phyloP scores from a whole-genome alignment of 2,797 vertebrate genomes.

The Micropoecilia bifurca region DNA sequence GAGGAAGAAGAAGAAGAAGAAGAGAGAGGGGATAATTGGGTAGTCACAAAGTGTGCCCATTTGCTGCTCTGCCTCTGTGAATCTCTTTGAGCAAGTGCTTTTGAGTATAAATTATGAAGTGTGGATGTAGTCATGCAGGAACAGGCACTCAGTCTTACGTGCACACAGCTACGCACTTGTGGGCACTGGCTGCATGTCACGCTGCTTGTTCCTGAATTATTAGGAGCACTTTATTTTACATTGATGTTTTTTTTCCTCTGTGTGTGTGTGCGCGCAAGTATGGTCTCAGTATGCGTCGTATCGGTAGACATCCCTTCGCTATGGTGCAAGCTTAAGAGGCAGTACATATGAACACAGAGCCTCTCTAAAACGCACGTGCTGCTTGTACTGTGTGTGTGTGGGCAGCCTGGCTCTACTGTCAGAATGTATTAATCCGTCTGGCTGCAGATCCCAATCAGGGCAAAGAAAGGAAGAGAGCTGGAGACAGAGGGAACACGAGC shows the following conservation, averaged over 20 bases:
- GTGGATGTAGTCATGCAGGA: constrained; percentile 65
- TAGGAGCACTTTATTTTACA: constrained; percentile 53
- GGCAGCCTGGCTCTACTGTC: constrained; percentile 80
- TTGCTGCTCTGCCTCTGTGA: constrained; percentile 66
- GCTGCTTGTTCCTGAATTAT: constrained; percentile 38
- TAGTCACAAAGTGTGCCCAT: constrained; percentile 69
- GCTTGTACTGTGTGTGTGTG: constrained; percentile 52
- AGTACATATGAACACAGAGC: constrained; percentile 70
- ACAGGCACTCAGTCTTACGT: constrained; percentile 18
- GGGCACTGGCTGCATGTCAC: constrained; percentile 30
- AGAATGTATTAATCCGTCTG: constrained; percentile 84
- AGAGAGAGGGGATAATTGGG: constrained; percentile 50
- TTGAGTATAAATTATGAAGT: constrained; percentile 78
- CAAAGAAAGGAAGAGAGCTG: constrained; percentile 66
- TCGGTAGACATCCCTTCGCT: constrained; percentile 72
- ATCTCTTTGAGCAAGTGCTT: constrained; percentile 70
- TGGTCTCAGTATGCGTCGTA: constrained; percentile 48
- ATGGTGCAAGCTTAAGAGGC: constrained; percentile 63
- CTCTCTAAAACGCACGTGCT: constrained; percentile 68
- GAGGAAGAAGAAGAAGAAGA: constrained; percentile 12
- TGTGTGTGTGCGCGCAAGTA: constrained; percentile 15
- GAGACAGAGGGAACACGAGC: constrained; percentile 56
- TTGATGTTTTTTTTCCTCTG: constrained; percentile 7
- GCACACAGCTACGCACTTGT: constrained; percentile 26
- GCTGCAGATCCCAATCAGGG: constrained; percentile 84